phyloP scores from a whole-genome alignment of 2,113 vertebrate species.

The Thunnus thynnus region DNA sequence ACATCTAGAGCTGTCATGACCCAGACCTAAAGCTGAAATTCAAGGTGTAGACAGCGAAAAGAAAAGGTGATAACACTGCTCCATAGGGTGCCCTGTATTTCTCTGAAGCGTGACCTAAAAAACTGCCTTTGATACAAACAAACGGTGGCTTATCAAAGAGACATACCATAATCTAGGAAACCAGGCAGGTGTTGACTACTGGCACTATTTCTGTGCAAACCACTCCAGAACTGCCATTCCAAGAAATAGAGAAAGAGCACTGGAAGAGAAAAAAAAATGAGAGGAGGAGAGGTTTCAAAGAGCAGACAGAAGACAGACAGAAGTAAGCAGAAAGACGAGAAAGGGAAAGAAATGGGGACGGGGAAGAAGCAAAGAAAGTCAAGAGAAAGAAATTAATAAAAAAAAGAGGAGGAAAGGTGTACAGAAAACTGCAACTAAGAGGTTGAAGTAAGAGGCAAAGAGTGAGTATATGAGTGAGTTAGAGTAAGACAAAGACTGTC shows the following conservation, averaged over 20 bases:
- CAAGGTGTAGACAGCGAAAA: conserved; percentile 35
- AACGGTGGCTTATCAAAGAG: conserved; percentile 62
- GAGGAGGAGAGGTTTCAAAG: not conserved
- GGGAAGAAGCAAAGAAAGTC: not conserved
- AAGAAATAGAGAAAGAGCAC: conserved; percentile 24
- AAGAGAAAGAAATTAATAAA: not conserved
- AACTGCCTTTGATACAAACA: conserved; percentile 53
- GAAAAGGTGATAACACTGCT: conserved; percentile 34
- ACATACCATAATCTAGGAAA: conserved; percentile 40
- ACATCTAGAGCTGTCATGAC: conserved; percentile 27
- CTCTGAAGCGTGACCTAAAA: conserved; percentile 49
- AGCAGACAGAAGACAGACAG: not conserved
- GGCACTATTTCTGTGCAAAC: conserved; percentile 49
- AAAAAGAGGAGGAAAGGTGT: not conserved
- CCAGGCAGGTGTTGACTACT: conserved; percentile 56
- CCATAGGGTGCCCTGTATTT: not conserved
- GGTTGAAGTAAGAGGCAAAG: not conserved
- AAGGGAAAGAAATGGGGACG: not conserved
- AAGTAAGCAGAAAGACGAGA: conserved; percentile 4
- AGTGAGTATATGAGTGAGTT: conserved; percentile 32
- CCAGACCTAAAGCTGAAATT: conserved; percentile 35
- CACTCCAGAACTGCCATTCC: conserved; percentile 26
- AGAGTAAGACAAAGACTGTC: conserved; percentile 57
- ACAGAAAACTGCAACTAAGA: not conserved
- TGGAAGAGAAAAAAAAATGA: not conserved